phyloP scores from a whole-genome alignment of 2,888 invertebrate genomes.

The Drosophila sordidula region DNA sequence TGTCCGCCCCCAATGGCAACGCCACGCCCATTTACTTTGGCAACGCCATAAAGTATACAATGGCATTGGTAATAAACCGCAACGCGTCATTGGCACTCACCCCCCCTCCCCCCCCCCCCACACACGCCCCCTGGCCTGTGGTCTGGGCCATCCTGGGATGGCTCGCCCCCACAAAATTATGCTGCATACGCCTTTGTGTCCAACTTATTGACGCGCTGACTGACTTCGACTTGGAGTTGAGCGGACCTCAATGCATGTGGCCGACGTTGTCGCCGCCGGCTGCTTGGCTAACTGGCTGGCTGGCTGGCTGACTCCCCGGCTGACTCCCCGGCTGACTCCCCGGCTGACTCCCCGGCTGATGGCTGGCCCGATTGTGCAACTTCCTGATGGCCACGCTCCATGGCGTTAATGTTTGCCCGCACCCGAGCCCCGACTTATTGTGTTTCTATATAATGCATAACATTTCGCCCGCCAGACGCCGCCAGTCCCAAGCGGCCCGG shows the following conservation, averaged over 20 bases:
- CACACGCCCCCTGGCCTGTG: too few species aligned
- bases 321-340: neutral
- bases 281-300: conserved; percentile 29
- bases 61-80: conserved; percentile 74
- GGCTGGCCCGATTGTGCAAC: conserved; percentile 54
- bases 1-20: conserved; percentile 9
- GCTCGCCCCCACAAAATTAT: conserved; percentile 40
- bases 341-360: conserved; percentile 30
- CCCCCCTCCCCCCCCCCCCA: conserved; percentile 2
- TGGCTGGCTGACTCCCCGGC: conserved; percentile 2
- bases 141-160: too few species aligned
- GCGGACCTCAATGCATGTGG: conserved; percentile 41
- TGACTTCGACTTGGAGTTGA: conserved; percentile 45
- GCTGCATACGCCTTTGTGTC: conserved; percentile 55
- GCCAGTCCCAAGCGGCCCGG: conserved; percentile 10
- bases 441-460: conserved; percentile 65
- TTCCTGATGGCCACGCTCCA: conserved; percentile 59
- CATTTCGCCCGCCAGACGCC: conserved; percentile 53
- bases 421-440: conserved; percentile 9
- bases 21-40: conserved; percentile 62
- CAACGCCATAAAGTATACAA: conserved; percentile 65
- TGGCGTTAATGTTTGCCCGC: conserved; percentile 69
- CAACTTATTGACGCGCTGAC: conserved; percentile 63
- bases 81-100: conserved; percentile 67
- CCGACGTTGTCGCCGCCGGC: conserved; percentile 46